These are phyloP conservation scores for Hydrotaea cyrtoneurina DNA, from an alignment of 2,888 invertebrate genomes.

Conservation along the genomic window DNA sequence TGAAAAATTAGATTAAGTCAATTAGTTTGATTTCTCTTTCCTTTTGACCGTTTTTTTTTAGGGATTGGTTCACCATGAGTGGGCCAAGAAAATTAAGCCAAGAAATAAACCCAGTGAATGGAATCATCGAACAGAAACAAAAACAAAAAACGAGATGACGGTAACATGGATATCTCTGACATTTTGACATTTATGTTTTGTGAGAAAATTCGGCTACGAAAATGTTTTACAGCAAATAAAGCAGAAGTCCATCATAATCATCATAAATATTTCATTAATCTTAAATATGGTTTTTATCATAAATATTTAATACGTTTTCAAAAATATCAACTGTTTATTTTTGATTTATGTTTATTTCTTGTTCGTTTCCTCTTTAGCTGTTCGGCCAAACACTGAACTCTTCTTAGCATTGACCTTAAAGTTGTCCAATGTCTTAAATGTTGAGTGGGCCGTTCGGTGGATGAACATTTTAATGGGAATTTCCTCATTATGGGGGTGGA, in stretches of 20 bases:
- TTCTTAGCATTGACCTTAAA: slow-evolving; percentile 5
- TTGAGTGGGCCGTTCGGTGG: too few relatives aligned
- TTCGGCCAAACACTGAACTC: not conserved
- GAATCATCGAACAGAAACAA: not conserved
- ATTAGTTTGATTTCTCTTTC: slow-evolving; percentile 6
- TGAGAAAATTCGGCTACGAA: not conserved
- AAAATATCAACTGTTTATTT: not conserved
- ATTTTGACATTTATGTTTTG: slow-evolving; percentile 11
- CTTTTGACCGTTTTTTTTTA: not conserved
- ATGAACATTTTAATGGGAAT: too few relatives aligned
- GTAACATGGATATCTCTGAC: slow-evolving; percentile 1
- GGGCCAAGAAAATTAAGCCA: not conserved
- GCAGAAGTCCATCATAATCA: not conserved
- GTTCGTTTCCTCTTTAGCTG: not conserved
- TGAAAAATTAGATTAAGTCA: not conserved
- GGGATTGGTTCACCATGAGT: not conserved
- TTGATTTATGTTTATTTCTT: not conserved
- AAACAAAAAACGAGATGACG: not conserved
- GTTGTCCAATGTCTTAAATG: not conserved
- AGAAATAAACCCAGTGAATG: not conserved
- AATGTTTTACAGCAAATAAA: not conserved
- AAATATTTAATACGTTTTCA: slow-evolving; percentile 18
- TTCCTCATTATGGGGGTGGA: too few relatives aligned
- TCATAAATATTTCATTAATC: slow-evolving; percentile 39
- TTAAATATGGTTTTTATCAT: slow-evolving; percentile 19